Evolutionary conservation across 30 jellyfish, hydroid and myxozoan genomes (phyloP).

Genomic region (Turritopsis dohrnii): DNA sequence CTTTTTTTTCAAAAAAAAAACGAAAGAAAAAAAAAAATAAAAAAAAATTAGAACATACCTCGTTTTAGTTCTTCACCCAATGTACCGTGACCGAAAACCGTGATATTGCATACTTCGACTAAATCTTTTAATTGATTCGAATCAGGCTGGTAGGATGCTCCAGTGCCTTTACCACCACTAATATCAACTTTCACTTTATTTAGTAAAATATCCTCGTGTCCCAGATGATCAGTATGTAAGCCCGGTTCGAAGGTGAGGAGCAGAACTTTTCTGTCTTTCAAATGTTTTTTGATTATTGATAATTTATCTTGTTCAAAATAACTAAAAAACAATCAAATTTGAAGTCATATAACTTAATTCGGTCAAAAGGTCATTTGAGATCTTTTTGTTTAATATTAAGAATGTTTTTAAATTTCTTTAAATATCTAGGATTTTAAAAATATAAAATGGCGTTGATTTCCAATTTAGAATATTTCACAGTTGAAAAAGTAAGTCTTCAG

Average conservation of each 20-base stretch:
- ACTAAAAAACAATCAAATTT: constrained; percentile 1
- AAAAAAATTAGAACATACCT: constrained; percentile 31
- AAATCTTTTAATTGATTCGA: constrained; percentile 54
- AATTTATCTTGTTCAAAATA: constrained; percentile 27
- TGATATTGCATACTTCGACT: constrained; percentile 67
- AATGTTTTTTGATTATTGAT: constrained; percentile 17
- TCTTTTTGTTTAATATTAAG: no score
- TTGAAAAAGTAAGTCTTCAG: no score
- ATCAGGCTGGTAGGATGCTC: constrained; percentile 68
- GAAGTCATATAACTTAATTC: neutral
- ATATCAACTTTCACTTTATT: constrained; percentile 67
- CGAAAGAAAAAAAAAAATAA: neutral
- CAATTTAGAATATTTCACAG: no score
- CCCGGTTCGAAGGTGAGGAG: constrained; percentile 65
- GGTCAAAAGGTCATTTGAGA: no score
- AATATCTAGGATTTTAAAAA: no score
- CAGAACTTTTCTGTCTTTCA: constrained; percentile 44
- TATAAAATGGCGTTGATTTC: no score
- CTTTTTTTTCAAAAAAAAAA: neutral
- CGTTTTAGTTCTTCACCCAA: constrained; percentile 60
- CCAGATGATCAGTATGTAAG: constrained; percentile 43
- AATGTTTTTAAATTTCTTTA: no score
- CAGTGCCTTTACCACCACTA: constrained; percentile 75
- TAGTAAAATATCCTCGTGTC: constrained; percentile 43
- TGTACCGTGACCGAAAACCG: constrained; percentile 79